Base-by-base conservation (phyloP, 2,888 invertebrate species). In the Eristalis pertinax region DNA sequence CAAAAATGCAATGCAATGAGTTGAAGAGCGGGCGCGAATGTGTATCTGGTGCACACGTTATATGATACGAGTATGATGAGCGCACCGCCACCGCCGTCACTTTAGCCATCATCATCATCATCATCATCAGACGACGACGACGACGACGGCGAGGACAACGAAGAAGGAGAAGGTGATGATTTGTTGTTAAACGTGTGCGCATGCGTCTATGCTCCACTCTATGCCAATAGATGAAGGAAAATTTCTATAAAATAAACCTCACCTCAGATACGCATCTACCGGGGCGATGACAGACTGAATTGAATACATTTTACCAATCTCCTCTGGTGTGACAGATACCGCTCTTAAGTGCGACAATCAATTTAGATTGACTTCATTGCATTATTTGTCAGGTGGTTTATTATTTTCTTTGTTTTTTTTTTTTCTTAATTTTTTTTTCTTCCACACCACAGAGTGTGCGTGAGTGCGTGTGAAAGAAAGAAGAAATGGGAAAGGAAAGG, bases 171-270 rank as follows among this genome's bases (percentile, higher is more conserved):
- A 88, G 80, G 88, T 84, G 84, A 88, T 88, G 88, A 87, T 87
- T 84, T 87, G 75, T 87, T 84, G 76, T 84, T 72, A 41, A 77
- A 88, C 88, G 65, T 81, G 84, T 76, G 77, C 81, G 74, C 84
- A 84, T 88, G 84, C 75, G 74, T 70, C 38, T 38, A 11, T 38
- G 38, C 19, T 63, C 76, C 26, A 4, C 26, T 26, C 58, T 10
- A 62, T 60, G 60, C 19, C 22, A 60, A 79, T 65, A 72, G 50
- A 24, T 15, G 65, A 13, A 38, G 38, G 15, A 19, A 41, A 41
- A 1, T 41, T n/a, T 19, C 24, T 58, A 64, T 35, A 41, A 41
- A 15, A 56, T 56, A 72, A 50, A 73, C 50, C 60, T 32, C 43
- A 62, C 24, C 32, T 32, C 32, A 38, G 56, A 58, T 62, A 56